A percentile compares a stretch with the other conserved stretches of the same genome.
Evolutionary conservation across 2,113 vertebrate genomes (phyloP).

Genomic region (Megalops atlanticus): DNA sequence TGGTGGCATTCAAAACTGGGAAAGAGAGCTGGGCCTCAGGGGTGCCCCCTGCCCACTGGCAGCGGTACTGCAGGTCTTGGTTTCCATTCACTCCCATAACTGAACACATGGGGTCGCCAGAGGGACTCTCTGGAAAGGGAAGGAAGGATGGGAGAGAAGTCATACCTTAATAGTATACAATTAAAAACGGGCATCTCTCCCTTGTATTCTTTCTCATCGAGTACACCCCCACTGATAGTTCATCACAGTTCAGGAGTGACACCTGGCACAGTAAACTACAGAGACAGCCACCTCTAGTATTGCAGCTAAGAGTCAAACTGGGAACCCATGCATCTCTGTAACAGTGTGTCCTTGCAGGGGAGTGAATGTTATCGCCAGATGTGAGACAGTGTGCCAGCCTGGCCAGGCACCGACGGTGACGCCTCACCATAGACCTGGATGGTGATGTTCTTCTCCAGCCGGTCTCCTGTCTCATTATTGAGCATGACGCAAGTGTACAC

Average conservation of each 20-base stretch:
- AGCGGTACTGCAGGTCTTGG: constrained; percentile 52
- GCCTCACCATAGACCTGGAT: constrained; percentile 57
- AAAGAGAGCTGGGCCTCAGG: constrained; percentile 56
- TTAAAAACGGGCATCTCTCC: no score
- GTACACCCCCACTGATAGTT: no score
- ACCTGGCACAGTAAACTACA: no score
- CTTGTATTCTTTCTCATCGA: no score
- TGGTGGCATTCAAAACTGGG: constrained; percentile 42
- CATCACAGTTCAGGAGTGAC: no score
- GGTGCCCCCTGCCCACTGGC: constrained; percentile 56
- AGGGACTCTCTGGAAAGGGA: constrained; percentile 48
- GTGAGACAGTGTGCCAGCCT: no score
- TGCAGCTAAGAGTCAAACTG: no score
- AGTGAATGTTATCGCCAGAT: no score
- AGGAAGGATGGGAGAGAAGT: not conserved
- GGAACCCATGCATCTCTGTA: no score
- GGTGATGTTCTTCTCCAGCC: constrained; percentile 35
- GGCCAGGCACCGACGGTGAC: no score
- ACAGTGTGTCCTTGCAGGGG: no score
- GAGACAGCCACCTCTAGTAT: no score
- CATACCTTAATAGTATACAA: not conserved
- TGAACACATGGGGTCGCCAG: constrained; percentile 48
- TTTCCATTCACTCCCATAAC: constrained; percentile 39
- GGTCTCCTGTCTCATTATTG: constrained; percentile 45
- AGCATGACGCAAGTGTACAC: constrained; percentile 57